These are phyloP conservation scores for Ageneiosus marmoratus DNA, from an alignment of 2,113 vertebrate genomes.

Conservation along the genomic window DNA sequence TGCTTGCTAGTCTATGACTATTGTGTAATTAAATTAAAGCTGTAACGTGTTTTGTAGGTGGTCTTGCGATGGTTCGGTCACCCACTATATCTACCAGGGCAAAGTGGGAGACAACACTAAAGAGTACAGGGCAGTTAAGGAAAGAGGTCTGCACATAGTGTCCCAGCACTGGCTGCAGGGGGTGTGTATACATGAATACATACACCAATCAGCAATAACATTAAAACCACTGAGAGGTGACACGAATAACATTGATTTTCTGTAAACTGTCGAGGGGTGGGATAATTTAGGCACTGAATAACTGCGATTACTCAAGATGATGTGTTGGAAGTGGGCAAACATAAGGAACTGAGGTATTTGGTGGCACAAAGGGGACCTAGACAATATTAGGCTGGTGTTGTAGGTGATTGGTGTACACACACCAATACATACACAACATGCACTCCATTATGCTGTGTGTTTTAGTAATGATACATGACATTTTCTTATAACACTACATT, in stretches of 20 bases:
- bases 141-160: conserved; percentile 85
- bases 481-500: no score
- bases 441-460: neutral
- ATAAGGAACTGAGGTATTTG: no score
- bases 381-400: no score
- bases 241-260: no score
- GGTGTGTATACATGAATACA: conserved; percentile 69
- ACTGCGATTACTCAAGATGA: no score
- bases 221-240: no score
- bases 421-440: neutral
- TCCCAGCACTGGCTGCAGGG: conserved; percentile 93
- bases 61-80: conserved; percentile 93
- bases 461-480: neutral
- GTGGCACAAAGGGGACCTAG: no score
- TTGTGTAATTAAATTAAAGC: neutral
- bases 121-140: conserved; percentile 89
- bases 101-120: conserved; percentile 88
- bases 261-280: no score
- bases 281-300: no score
- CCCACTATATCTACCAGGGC: conserved; percentile 95
- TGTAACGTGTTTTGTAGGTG: conserved; percentile 73
- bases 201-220: no score
- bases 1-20: neutral
- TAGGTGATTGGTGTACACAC: neutral
- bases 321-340: no score